Evolutionary conservation across 1,140 invertebrate genomes (phyloP), one percentile per base, ranked within the genome.

Genomic region (Ectropis grisescens): DNA sequence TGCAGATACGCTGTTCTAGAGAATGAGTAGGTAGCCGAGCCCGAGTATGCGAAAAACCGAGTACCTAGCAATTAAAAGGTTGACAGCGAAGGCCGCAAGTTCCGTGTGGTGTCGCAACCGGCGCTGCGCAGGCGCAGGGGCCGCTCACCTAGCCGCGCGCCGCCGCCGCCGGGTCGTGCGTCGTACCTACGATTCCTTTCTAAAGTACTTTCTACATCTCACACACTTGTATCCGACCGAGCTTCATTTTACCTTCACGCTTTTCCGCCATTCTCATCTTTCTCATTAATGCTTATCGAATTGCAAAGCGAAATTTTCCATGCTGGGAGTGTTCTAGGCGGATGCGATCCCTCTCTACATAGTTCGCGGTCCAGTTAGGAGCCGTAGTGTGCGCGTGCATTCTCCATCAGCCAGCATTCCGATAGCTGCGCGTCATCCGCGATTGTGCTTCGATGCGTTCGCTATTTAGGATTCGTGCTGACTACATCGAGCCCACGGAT

Each of bases 191-290:
- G 54, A 68, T 67, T 74, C 71, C 75, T 80, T 79, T 76, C 69
- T 80, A 80, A 76, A 65, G 62, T 72, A 66, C 75, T 80, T 76
- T 80, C 75, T 76, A 79, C 59, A 56, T 58, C 58, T 65, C 60
- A 61, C 52, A 65, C 47, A 69, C 59, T 62, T 41, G 53, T 46
- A 41, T 38, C 25, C 42, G 47, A 48, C 42, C 31, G 38, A 43
- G 48, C 43, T 41, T 54, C 58, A 47, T 60, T 46, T 59, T 58
- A 54, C 57, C 40, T 58, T 56, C 47, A 55, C 53, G 44, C 50
- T 53, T 64, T 65, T 61, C 50, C 53, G 44, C 33, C 29, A 43
- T 32, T 44, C 55, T 52, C 52, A 39, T 41, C 25, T 54, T 44
- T 41, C 40, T 29, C 31, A 33, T 29, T 28, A 22, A 35, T 35